phyloP scores from a whole-genome alignment of 2,113 vertebrate species.

The Naja naja region DNA sequence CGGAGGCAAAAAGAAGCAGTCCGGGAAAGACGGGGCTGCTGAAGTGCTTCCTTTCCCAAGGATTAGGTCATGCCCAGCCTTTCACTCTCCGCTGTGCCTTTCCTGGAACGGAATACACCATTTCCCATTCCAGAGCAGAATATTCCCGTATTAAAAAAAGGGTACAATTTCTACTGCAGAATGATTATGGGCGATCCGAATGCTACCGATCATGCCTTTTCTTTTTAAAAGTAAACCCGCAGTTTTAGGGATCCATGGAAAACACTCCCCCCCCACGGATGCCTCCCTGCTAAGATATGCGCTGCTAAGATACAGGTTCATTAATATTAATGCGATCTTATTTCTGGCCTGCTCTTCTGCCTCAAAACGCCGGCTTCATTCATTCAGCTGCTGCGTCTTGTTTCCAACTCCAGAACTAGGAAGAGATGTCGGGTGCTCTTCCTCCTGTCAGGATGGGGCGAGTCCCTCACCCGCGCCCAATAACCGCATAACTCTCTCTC shows the following conservation, averaged over 20 bases:
- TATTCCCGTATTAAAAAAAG: background rate
- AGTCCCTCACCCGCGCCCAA: background rate
- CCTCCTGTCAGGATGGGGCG: background rate
- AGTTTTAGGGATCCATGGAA: background rate
- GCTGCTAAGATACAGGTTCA: background rate
- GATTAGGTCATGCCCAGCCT: background rate
- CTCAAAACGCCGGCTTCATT: background rate
- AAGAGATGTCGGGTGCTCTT: background rate
- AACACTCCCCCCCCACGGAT: no score
- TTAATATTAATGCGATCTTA: background rate
- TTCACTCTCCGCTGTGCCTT: background rate
- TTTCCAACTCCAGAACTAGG: background rate
- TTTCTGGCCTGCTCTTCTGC: background rate
- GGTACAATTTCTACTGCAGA: background rate
- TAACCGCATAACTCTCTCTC: background rate
- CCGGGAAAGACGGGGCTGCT: background rate
- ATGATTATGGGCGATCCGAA: background rate
- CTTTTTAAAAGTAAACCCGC: background rate
- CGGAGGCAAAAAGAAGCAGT: rapidly evolving
- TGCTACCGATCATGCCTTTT: background rate
- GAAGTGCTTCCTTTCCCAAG: background rate
- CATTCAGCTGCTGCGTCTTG: background rate
- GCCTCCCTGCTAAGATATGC: background rate
- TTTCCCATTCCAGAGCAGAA: background rate
- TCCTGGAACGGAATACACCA: background rate